These are phyloP conservation scores for Trissolcus brochymenae DNA, from an alignment of 2,888 invertebrate species.

Conservation along the genomic window DNA sequence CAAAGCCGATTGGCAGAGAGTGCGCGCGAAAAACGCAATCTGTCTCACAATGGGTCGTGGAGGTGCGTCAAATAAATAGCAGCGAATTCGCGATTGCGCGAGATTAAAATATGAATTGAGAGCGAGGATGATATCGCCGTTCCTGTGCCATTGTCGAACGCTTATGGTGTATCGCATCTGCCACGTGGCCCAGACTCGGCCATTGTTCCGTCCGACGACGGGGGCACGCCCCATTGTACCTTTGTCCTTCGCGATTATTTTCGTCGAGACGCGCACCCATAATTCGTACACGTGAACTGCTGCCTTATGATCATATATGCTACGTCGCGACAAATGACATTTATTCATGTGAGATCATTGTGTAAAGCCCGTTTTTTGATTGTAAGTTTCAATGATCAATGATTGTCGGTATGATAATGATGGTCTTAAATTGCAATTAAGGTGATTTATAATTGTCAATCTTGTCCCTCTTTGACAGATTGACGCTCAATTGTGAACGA, in stretches of 20 bases:
- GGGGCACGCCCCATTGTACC: constrained; percentile 39
- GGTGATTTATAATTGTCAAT: too few species aligned
- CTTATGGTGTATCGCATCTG: constrained; percentile 39
- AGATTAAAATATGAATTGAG: constrained; percentile 52
- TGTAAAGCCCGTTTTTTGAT: neutral
- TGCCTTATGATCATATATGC: constrained; percentile 1
- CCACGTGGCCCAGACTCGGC: constrained; percentile 41
- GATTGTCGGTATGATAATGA: neutral
- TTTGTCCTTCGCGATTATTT: constrained; percentile 49
- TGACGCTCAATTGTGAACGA: too few species aligned
- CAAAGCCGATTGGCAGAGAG: constrained; percentile 56
- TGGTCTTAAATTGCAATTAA: too few species aligned
- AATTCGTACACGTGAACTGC: constrained; percentile 10
- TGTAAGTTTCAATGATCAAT: neutral
- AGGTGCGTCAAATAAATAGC: constrained; percentile 46
- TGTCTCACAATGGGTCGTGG: constrained; percentile 37
- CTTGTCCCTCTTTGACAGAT: too few species aligned
- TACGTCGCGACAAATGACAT: constrained; percentile 18
- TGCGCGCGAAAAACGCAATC: constrained; percentile 47
- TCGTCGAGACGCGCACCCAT: constrained; percentile 26
- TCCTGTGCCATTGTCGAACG: constrained; percentile 43
- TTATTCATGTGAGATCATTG: constrained; percentile 7
- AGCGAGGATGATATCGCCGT: constrained; percentile 45
- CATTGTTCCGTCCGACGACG: constrained; percentile 35
- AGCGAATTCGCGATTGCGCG: constrained; percentile 47